Conservation (phyloP, 1,140 invertebrate species). For the Sycobia sp. region DNA sequence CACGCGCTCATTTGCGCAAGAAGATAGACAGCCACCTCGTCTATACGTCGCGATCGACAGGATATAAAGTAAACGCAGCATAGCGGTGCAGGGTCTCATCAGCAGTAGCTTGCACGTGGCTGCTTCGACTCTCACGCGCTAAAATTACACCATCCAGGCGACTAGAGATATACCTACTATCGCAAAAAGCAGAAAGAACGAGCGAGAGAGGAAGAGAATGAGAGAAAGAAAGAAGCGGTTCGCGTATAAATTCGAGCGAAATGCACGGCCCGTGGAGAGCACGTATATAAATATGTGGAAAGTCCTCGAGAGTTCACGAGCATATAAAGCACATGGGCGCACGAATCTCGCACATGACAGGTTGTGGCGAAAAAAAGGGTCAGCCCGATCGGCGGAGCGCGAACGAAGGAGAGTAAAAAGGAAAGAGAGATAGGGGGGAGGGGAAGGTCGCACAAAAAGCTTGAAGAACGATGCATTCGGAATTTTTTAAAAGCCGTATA, state of each 20-base stretch:
- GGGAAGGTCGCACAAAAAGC: constrained; percentile 25
- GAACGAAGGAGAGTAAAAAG: constrained; percentile 36
- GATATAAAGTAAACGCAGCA: too few species aligned
- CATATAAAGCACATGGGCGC: constrained; percentile 9
- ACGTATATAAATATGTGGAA: constrained; percentile 30
- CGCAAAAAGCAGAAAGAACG: not conserved
- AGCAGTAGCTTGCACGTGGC: not conserved
- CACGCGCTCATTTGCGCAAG: constrained; percentile 9
- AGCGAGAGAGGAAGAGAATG: not conserved
- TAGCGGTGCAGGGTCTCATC: too few species aligned
- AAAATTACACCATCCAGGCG: constrained; percentile 19
- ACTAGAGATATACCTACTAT: too few species aligned
- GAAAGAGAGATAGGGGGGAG: constrained; percentile 29
- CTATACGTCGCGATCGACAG: constrained; percentile 2
- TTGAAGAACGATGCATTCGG: constrained; percentile 53
- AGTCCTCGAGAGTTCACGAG: constrained; percentile 23
- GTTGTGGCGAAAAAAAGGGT: constrained; percentile 28
- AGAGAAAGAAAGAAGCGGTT: too few species aligned
- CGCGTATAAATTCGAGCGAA: too few species aligned
- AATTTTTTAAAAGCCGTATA: constrained; percentile 44
- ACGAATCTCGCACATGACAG: constrained; percentile 13
- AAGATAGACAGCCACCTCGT: not conserved
- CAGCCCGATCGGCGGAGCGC: too few species aligned
- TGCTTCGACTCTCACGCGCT: constrained; percentile 11
- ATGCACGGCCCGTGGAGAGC: too few species aligned